Evolutionary conservation across 1,140 invertebrate genomes (phyloP), one percentile per base, ranked within the genome.

Genomic region (Papilio polyxenes): DNA sequence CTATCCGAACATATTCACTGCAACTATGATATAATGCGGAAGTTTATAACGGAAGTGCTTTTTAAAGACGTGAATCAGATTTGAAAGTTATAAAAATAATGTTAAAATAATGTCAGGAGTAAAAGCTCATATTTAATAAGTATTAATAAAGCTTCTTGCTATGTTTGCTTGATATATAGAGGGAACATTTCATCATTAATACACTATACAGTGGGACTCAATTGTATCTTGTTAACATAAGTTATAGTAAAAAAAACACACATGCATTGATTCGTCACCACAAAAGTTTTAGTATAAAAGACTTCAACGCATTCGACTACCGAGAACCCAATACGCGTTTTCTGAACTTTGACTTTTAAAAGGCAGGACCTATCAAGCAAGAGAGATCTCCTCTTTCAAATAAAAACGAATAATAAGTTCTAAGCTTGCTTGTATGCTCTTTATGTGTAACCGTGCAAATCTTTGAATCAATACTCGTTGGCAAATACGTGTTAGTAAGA

Each of bases 321-420:
- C 65, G 11, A 72, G 65, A 72, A 72, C 31, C 65, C 65, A 72
- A 72, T 37, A 37, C 65, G 65, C 65, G 23, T 72, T 72, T 72
- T 65, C 3, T 7, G 56, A 59, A 4, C 15, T 53, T 53, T 53
- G 51, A 53, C 51, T 53, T 17, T 53, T 53, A 53, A 53, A 17
- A 7, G 51, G 15, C 51, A 17, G 51, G 51, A 53, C 15, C 15
- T 53, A 17, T 5, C 51, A 53, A 15, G 49, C 8, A 15, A 13
- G 11, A 11, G 11, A 3, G 15, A 2, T 51, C 13, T 5, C 49
- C 5, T 51, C 49, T 51, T 5, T 51, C 5, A 51, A 51, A 51
- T 15, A 51, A 53, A 53, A 53, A 53, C 3, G 11, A 53, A 17
- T 13, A 53, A 17, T 53, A 53, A 53, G 51, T 15, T 5, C 0